phyloP scores from a whole-genome alignment of 2,797 vertebrate genomes.

The Scleropages formosus region DNA sequence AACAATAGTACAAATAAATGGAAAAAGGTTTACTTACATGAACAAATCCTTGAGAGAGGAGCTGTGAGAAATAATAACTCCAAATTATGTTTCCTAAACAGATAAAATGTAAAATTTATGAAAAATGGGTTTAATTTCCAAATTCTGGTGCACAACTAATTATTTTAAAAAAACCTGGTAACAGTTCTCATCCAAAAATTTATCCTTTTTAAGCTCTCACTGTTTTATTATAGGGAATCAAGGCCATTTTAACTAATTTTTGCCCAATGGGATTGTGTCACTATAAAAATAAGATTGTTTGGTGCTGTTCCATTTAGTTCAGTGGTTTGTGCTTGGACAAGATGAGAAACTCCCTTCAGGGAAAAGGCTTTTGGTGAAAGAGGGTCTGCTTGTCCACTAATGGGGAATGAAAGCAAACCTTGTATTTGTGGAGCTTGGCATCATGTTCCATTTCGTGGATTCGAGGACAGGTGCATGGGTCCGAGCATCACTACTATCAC shows the following conservation, averaged over 20 bases:
- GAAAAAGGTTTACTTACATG: too few relatives aligned
- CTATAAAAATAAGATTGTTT: not conserved
- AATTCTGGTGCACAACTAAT: not conserved
- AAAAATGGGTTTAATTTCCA: not conserved
- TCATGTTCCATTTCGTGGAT: too few relatives aligned
- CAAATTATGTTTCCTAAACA: too few relatives aligned
- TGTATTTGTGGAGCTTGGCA: too few relatives aligned
- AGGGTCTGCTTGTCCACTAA: not conserved
- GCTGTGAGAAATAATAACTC: too few relatives aligned
- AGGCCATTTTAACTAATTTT: too few relatives aligned
- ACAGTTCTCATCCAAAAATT: not conserved
- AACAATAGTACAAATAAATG: too few relatives aligned
- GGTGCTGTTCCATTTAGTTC: not conserved
- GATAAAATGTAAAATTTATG: too few relatives aligned
- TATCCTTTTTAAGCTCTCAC: not conserved
- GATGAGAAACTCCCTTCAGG: constrained; percentile 2
- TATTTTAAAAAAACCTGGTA: not conserved
- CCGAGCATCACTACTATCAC: not conserved
- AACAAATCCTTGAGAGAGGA: too few relatives aligned
- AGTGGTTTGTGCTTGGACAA: not conserved
- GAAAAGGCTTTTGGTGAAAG: not conserved
- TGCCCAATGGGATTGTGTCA: not conserved
- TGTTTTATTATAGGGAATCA: not conserved
- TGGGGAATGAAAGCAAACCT: not conserved
- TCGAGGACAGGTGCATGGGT: not conserved